A percentile compares a stretch with the other conserved stretches of the same genome.
Evolutionary conservation across 2,888 invertebrate genomes (phyloP).

Genomic region (Apotomis turbidana): DNA sequence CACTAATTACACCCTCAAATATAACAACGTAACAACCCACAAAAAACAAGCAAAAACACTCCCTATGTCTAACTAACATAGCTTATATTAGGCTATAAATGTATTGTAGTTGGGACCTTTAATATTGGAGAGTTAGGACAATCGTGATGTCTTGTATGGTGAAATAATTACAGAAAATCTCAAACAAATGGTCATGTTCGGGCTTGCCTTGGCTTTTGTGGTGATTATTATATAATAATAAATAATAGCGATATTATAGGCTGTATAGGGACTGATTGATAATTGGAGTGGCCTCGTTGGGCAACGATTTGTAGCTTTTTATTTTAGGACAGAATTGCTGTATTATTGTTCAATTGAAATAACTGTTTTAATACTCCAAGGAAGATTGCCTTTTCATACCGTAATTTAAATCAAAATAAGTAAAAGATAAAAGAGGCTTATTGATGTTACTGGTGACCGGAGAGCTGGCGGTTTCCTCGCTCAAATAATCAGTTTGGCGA

Average conservation of each 20-base stretch:
- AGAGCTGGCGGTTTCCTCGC: no score
- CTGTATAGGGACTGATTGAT: constrained; percentile 27
- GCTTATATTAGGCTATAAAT: not conserved
- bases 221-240: constrained; percentile 38
- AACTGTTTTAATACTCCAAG: no score
- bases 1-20: constrained; percentile 44
- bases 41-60: not conserved
- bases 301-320: constrained; percentile 9
- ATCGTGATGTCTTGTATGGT: constrained; percentile 54
- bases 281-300: constrained; percentile 33
- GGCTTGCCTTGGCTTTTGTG: constrained; percentile 49
- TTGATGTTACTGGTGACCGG: no score
- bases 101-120: constrained; percentile 34
- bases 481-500: no score
- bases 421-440: no score
- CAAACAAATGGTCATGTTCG: constrained; percentile 52
- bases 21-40: constrained; percentile 12
- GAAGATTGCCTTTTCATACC: no score
- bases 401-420: no score
- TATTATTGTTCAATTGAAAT: no score
- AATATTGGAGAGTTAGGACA: constrained; percentile 10
- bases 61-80: not conserved
- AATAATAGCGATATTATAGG: constrained; percentile 37
- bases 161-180: constrained; percentile 63
- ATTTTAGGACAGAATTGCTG: not conserved